These are phyloP conservation scores for Agrochola lota DNA, from an alignment of 2,888 invertebrate genomes.

Conservation along the genomic window DNA sequence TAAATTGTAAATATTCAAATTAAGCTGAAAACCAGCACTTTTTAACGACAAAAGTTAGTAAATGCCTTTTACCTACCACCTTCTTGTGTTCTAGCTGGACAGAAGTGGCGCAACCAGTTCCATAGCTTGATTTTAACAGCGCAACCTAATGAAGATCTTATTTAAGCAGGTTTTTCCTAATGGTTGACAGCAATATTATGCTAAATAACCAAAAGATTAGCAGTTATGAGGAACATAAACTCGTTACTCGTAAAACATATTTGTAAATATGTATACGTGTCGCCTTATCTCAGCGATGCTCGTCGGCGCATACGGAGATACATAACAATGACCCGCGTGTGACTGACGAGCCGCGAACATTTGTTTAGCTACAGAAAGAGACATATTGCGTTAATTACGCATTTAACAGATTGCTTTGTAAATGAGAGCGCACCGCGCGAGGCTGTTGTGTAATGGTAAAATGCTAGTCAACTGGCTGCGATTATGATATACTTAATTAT, in stretches of 20 bases:
- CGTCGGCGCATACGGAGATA: slow-evolving; percentile 5
- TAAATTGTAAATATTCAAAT: background rate
- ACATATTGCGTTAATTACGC: background rate
- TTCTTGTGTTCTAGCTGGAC: background rate
- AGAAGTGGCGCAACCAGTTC: background rate
- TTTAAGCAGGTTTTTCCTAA: background rate
- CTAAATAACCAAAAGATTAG: slow-evolving; percentile 1
- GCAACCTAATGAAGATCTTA: background rate
- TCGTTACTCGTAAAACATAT: background rate
- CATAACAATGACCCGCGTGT: slow-evolving; percentile 15
- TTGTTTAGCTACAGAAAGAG: background rate
- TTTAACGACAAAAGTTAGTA: background rate
- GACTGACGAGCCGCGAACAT: slow-evolving; percentile 1
- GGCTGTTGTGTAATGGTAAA: background rate
- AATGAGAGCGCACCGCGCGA: background rate
- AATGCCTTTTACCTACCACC: background rate
- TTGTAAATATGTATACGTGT: background rate
- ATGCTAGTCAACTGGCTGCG: background rate
- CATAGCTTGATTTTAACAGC: background rate
- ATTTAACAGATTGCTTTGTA: slow-evolving; percentile 5
- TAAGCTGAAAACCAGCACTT: background rate
- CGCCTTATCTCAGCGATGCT: background rate
- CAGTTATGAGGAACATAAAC: too few relatives aligned
- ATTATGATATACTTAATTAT: background rate
- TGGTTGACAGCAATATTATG: slow-evolving; percentile 20